These are phyloP conservation scores for Pteronura brasiliensis DNA, from an alignment of 2,113 vertebrate genomes.

Conservation along the genomic window DNA sequence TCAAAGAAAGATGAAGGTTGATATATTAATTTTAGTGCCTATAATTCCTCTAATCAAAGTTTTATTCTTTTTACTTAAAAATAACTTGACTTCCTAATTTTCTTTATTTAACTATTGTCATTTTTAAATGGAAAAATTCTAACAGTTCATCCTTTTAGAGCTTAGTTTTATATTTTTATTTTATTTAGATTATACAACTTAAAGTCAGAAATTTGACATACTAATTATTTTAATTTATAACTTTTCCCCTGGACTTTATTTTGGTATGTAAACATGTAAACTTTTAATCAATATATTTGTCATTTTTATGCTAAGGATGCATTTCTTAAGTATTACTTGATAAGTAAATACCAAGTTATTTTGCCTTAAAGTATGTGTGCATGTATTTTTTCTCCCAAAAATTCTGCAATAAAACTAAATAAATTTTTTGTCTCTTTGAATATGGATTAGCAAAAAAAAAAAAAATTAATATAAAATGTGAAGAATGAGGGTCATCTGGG, in stretches of 20 bases:
- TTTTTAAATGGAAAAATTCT: background rate
- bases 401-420: background rate
- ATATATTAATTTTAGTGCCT: background rate
- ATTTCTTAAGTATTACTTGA: background rate
- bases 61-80: background rate
- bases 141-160: background rate
- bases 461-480: no score
- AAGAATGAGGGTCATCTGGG: no score
- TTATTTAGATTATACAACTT: background rate
- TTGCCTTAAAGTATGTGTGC: background rate
- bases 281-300: background rate
- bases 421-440: background rate
- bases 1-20: background rate
- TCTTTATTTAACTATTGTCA: background rate
- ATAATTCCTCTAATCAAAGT: background rate
- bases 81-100: background rate
- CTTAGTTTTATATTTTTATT: background rate
- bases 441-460: background rate
- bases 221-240: background rate
- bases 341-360: background rate
- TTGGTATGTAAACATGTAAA: background rate
- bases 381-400: background rate
- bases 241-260: background rate
- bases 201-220: background rate
- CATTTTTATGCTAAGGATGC: background rate